Conservation (phyloP, 1,140 invertebrate genomes). For the Mya arenaria region DNA sequence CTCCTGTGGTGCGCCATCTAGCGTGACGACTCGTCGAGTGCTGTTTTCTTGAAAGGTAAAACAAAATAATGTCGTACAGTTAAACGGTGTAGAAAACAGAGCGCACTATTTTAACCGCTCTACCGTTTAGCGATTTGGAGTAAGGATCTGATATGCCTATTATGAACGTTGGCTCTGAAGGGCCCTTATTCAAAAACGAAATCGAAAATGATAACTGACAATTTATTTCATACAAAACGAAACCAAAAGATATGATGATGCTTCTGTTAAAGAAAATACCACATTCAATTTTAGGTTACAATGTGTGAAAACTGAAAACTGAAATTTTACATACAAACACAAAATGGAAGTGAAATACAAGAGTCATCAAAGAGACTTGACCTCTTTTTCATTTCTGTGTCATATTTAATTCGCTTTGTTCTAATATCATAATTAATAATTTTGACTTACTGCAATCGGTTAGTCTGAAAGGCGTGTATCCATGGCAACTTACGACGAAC, state of each 20-base stretch:
- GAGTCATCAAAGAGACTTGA: no score
- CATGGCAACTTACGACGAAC: not conserved
- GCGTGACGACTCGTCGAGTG: not conserved
- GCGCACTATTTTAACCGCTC: not conserved
- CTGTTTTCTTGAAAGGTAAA: not conserved
- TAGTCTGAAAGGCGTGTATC: not conserved
- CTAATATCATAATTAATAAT: not conserved
- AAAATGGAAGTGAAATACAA: not conserved
- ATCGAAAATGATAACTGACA: not conserved
- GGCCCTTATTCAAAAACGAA: not conserved
- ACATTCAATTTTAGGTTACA: not conserved
- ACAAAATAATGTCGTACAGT: no score
- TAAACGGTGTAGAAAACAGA: no score
- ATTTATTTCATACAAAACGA: no score
- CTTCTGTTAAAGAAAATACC: not conserved
- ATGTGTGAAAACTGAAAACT: not conserved
- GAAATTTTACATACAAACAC: not conserved
- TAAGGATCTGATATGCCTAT: not conserved
- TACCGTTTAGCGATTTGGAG: not conserved
- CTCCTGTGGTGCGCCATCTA: not conserved
- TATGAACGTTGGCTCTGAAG: not conserved
- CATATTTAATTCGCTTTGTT: no score
- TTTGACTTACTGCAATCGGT: not conserved
- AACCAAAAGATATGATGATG: not conserved
- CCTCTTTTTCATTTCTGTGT: no score